phyloP scores from a whole-genome alignment of 2,888 invertebrate genomes.

The Maniola hyperantus region DNA sequence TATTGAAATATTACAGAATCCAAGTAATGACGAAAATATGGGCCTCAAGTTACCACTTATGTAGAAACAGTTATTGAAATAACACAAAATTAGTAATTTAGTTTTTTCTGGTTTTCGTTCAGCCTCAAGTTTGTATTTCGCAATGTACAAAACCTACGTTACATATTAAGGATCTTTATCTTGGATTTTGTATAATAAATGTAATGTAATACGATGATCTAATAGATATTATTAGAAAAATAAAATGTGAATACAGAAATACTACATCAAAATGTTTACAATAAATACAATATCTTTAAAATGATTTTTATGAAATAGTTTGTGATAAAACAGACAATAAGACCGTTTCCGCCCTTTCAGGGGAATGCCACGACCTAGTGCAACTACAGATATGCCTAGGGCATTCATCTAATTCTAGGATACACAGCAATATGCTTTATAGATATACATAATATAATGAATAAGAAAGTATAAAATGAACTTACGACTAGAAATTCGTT shows the following conservation, averaged over 20 bases:
- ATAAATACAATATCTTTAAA: background rate
- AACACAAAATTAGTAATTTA: too few relatives aligned
- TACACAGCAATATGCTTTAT: background rate
- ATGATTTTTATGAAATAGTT: background rate
- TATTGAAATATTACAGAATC: background rate
- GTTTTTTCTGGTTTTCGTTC: too few relatives aligned
- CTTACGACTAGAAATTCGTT: constrained; percentile 98
- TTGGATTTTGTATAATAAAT: constrained; percentile 2
- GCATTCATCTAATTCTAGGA: background rate
- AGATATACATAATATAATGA: background rate
- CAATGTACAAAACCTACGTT: too few relatives aligned
- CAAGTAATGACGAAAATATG: background rate
- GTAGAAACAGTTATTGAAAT: too few relatives aligned
- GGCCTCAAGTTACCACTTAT: too few relatives aligned
- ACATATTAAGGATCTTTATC: background rate
- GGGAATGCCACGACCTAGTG: background rate
- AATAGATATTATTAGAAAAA: background rate
- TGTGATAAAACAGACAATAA: background rate
- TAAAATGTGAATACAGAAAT: background rate
- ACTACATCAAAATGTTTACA: background rate
- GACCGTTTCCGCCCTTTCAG: background rate
- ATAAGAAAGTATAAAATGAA: constrained; percentile 46
- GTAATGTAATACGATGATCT: background rate
- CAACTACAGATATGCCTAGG: background rate
- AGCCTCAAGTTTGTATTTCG: background rate